Base-by-base conservation (phyloP, 1,140 invertebrate species). In the Bombus superbus region DNA sequence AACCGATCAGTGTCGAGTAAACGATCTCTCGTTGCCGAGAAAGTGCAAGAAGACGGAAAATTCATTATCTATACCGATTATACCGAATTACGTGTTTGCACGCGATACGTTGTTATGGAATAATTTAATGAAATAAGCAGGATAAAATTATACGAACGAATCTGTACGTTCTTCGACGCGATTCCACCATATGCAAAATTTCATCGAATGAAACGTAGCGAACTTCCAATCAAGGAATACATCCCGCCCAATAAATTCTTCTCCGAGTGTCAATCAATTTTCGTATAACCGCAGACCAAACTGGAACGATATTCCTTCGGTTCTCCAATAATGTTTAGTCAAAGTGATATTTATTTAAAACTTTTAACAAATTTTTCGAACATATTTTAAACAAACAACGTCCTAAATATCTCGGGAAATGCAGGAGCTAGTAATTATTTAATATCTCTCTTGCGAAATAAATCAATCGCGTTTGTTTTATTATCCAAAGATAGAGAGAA, bases 191-290 rank as follows among this genome's bases (percentile, higher is more conserved):
- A 18, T 1, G 35, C 32, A 18, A 74, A 57, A 53, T 76, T 76
- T 76, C 47, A 77, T 62, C 32, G 10, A 62, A 62, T 9, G 75
- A 62, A 77, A 77, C 25, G 38, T 53, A 53, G 47, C 35, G 13
- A 77, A 77, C 35, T 77, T 77, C 57, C 75, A 62, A 77, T 77
- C 75, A 62, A 42, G 25, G 38, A 77, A 62, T 22, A 77, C 35
- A 62, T 77, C 32, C 47, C 44, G 40, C 28, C 57, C 35, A 75
- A 32, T 47, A 53, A 75, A 75, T 53, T 38, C 44, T 75, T 35
- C 22, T 25, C 44, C 15, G 57, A 62, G 53, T 59, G 57, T 77
- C 75, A 77, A 77, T 77, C 75, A 77, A 77, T 77, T 59, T 77
- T 77, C 57, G 57, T 53, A 32, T 4, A 35, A 77, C 75, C 75